These are phyloP conservation scores for Drosophila subpulchrella DNA, from an alignment of 1,140 invertebrate species.

Conservation along the genomic window DNA sequence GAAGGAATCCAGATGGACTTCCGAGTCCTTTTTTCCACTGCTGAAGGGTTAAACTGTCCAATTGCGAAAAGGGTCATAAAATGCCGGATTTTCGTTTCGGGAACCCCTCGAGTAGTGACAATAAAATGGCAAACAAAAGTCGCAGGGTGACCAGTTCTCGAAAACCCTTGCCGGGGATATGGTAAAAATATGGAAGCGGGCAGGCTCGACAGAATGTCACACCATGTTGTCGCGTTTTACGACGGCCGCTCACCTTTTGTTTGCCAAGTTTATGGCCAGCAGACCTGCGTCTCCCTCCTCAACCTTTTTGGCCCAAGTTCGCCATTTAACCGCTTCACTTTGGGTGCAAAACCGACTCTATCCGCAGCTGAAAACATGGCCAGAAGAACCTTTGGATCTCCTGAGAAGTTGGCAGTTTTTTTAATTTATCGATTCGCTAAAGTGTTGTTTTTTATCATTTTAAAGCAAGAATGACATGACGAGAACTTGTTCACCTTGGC, in stretches of 20 bases:
- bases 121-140: conserved; percentile 81
- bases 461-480: neutral
- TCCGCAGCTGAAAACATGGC: conserved; percentile 3
- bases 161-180: conserved; percentile 58
- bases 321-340: conserved; percentile 70
- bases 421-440: conserved; percentile 54
- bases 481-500: conserved; percentile 56
- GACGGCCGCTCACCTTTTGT: conserved; percentile 74
- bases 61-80: conserved; percentile 71
- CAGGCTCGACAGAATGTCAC: conserved; percentile 60
- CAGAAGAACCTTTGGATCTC: conserved; percentile 20
- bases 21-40: conserved; percentile 29
- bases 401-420: conserved; percentile 34
- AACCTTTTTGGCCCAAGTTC: conserved; percentile 10
- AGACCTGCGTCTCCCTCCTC: conserved; percentile 19
- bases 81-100: conserved; percentile 61
- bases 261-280: conserved; percentile 67
- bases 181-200: conserved; percentile 70
- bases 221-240: conserved; percentile 82
- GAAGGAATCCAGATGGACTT: conserved; percentile 61
- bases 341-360: conserved; percentile 32
- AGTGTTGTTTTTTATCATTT: conserved; percentile 3
- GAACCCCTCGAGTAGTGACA: conserved; percentile 68
- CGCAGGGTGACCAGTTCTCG: conserved; percentile 37
- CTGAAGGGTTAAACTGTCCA: conserved; percentile 81